A percentile compares a stretch with the other conserved stretches of the same genome.
phyloP scores from a whole-genome alignment of 2,113 vertebrate genomes.

The Halichoerus grypus region DNA sequence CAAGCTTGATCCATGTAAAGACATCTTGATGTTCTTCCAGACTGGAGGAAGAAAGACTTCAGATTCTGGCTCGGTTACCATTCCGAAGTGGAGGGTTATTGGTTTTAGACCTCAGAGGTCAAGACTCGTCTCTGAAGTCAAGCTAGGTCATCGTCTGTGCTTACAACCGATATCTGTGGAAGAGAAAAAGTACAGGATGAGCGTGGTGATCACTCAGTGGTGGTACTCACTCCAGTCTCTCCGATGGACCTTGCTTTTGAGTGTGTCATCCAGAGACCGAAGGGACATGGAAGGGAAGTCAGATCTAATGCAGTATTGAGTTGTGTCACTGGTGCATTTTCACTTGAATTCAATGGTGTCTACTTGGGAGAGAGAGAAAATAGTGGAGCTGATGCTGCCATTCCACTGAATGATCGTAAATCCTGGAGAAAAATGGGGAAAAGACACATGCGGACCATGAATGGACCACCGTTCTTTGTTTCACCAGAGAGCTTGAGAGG shows the following conservation, averaged over 20 bases:
- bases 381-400: neutral
- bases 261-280: neutral
- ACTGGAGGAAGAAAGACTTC: slow-evolving; percentile 88
- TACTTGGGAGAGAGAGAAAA: neutral
- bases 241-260: neutral
- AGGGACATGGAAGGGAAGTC: neutral
- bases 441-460: neutral
- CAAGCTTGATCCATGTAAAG: slow-evolving; percentile 84
- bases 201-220: neutral
- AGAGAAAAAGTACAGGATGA: slow-evolving; percentile 56
- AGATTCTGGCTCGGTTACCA: slow-evolving; percentile 88
- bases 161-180: slow-evolving; percentile 97
- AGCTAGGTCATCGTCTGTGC: slow-evolving; percentile 96
- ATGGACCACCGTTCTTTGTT: neutral
- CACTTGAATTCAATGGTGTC: neutral
- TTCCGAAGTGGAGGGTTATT: slow-evolving; percentile 81
- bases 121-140: slow-evolving; percentile 86
- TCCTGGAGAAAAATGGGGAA: neutral
- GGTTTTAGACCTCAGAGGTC: slow-evolving; percentile 82
- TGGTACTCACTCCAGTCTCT: neutral
- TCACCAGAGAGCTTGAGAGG: neutral
- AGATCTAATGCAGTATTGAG: neutral
- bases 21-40: slow-evolving; percentile 83
- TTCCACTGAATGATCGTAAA: neutral
- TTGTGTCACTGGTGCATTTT: neutral